Conservation (phyloP, 1,140 invertebrate species). For the Sycophila sp. region DNA sequence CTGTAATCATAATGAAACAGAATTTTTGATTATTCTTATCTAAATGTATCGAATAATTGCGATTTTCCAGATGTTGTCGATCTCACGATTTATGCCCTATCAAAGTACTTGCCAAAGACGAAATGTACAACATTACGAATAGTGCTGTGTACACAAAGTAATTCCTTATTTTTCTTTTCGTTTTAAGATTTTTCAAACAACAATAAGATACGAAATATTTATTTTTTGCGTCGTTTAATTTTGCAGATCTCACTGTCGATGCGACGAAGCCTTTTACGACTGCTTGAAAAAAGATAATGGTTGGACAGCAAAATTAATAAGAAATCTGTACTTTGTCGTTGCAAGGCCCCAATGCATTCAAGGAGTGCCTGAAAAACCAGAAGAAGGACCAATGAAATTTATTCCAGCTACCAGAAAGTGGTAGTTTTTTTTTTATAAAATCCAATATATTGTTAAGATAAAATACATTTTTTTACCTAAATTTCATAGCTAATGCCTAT, state of each 20-base stretch:
- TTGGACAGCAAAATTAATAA: conserved; percentile 76
- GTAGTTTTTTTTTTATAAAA: background rate
- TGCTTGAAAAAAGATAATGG: conserved; percentile 78
- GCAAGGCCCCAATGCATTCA: conserved; percentile 78
- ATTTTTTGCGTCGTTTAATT: conserved; percentile 12
- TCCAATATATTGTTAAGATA: no score
- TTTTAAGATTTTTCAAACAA: no score
- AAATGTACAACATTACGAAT: conserved; percentile 80
- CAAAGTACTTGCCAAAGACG: conserved; percentile 74
- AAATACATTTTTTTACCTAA: background rate
- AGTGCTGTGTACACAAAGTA: conserved; percentile 82
- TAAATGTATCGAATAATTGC: background rate
- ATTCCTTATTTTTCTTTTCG: conserved; percentile 44
- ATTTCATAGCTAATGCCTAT: no score
- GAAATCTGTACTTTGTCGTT: conserved; percentile 84
- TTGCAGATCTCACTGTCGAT: conserved; percentile 79
- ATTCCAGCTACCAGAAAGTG: background rate
- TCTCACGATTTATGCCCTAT: conserved; percentile 80
- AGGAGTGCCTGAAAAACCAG: conserved; percentile 56
- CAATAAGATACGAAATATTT: no score
- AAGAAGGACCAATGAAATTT: conserved; percentile 13
- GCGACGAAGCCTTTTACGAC: conserved; percentile 80
- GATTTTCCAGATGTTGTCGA: conserved; percentile 71
- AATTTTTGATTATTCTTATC: no score
- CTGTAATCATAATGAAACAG: no score